These are phyloP conservation scores for Piscicola geometra DNA, from an alignment of 2,888 invertebrate species.

Conservation along the genomic window DNA sequence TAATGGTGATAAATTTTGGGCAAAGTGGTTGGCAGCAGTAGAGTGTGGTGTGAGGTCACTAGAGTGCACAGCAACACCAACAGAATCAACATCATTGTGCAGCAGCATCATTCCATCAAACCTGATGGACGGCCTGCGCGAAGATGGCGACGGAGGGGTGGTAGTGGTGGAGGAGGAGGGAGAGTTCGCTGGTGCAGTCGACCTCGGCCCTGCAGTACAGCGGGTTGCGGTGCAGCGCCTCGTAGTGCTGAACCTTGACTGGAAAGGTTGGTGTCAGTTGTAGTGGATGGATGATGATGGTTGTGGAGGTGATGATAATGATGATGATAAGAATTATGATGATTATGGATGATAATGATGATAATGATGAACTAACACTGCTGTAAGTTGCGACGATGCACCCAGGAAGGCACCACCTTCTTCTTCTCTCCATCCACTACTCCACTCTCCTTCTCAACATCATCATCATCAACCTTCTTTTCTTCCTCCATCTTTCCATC, in stretches of 20 bases:
- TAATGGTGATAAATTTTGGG: too few relatives aligned
- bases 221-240: conserved; percentile 71
- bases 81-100: too few relatives aligned
- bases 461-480: neutral
- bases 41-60: too few relatives aligned
- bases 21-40: too few relatives aligned
- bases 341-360: neutral
- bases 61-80: too few relatives aligned
- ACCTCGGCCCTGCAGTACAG: conserved; percentile 73
- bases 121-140: conserved; percentile 71
- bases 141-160: conserved; percentile 89
- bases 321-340: too few relatives aligned
- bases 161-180: conserved; percentile 68
- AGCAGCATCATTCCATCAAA: too few relatives aligned
- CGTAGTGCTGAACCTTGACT: conserved; percentile 47
- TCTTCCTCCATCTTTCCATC: conserved; percentile 47
- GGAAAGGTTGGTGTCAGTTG: neutral
- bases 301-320: neutral
- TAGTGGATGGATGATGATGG: neutral
- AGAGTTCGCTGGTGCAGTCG: conserved; percentile 71
- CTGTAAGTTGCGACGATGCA: conserved; percentile 49
- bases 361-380: neutral
- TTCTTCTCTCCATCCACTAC: conserved; percentile 9
- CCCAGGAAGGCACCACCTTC: conserved; percentile 48
- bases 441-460: neutral